phyloP scores from a whole-genome alignment of 2,113 vertebrate genomes.

The Toxostoma redivivum region DNA sequence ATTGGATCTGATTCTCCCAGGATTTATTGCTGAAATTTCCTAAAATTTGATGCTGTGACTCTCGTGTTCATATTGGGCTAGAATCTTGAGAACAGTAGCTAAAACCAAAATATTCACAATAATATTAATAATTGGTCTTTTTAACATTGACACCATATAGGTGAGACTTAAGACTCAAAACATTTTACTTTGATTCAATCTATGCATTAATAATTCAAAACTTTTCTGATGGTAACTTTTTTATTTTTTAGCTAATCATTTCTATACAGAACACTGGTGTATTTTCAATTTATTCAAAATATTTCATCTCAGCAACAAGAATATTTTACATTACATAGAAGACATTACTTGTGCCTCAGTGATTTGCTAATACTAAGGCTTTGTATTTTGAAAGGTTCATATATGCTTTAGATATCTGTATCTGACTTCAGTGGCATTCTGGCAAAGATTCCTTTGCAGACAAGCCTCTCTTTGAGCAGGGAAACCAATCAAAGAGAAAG shows the following conservation, averaged over 20 bases:
- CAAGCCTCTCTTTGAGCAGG: background rate
- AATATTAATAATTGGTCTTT: background rate
- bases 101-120: background rate
- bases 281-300: background rate
- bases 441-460: background rate
- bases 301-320: background rate
- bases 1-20: background rate
- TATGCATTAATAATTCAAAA: slow-evolving; percentile 13
- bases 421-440: background rate
- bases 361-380: background rate
- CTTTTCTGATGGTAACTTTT: background rate
- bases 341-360: background rate
- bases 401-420: background rate
- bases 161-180: background rate
- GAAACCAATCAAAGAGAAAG: background rate
- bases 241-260: background rate
- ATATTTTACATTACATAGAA: background rate
- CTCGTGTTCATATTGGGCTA: background rate
- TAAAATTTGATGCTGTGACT: background rate
- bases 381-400: background rate
- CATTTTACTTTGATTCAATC: background rate
- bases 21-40: background rate
- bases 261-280: background rate
- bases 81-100: background rate
- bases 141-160: background rate